Evolutionary conservation across 2,888 invertebrate species (phyloP), one percentile per base, ranked within the genome.

Genomic region (Lasioglossum vierecki): DNA sequence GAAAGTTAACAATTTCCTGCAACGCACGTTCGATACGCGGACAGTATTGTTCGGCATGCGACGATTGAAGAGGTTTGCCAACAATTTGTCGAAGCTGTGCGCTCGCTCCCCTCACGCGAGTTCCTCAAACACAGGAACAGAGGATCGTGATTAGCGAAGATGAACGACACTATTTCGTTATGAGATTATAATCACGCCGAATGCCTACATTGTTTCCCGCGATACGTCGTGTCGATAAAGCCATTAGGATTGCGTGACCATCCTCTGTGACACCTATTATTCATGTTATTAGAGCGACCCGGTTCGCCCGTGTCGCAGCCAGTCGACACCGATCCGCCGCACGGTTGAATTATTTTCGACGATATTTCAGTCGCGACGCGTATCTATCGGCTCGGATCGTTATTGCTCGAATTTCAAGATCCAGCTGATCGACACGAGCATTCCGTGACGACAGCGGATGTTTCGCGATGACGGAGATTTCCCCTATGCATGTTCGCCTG

Each of bases 221-320:
- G 86, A 81, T 79, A 70, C 49, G 49, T n/a, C 18, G 35, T 63
- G 63, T 39, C 78, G 83, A 83, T 83, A 79, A 85, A 78, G 76
- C 75, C 80, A 73, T 86, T 79, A 72, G 39, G 60, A 46, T 85
- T 35, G 87, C 85, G 83, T 87, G 80, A 80, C 87, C 60, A 66
- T 44, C 70, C 73, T 22, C 74, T 15, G 72, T 84, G 82, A 86
- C 71, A 75, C 70, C 74, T 63, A 82, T 88, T 82, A 78, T 84
- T 86, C 70, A 70, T 66, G 80, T 84, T 81, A 76, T 86, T 83
- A 87, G 70, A 76, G 70, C 63, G 39, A 79, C 78, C 49, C 74
- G 49, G 66, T 79, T 72, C 70, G n/a, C 49, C 41, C n/a, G 30
- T 26, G 35, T 39, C 41, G 63, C 4, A 8, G 46, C 68, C 63